These are phyloP conservation scores for Watsonalla binaria DNA, from an alignment of 2,888 invertebrate species.

Conservation along the genomic window DNA sequence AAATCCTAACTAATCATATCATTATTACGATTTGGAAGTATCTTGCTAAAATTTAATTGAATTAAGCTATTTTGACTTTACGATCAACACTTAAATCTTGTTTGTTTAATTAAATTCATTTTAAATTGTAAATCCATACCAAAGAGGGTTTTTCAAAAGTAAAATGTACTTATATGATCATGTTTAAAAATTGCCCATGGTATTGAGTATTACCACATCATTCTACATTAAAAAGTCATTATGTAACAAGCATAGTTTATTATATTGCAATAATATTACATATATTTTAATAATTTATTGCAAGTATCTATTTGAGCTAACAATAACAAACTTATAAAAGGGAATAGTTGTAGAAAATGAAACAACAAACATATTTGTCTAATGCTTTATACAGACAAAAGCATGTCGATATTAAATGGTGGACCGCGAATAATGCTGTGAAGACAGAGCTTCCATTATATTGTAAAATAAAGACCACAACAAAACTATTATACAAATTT, in stretches of 20 bases:
- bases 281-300: too few relatives aligned
- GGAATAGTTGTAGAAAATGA: constrained; percentile 28
- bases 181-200: too few relatives aligned
- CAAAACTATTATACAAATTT: constrained; percentile 69
- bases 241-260: constrained; percentile 2
- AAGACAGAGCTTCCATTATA: constrained; percentile 40
- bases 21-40: too few relatives aligned
- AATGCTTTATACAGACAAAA: constrained; percentile 57
- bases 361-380: constrained; percentile 39
- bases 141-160: too few relatives aligned
- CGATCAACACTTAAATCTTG: too few relatives aligned
- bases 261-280: constrained; percentile 1
- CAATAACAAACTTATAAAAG: constrained; percentile 4
- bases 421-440: constrained; percentile 40
- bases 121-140: too few relatives aligned
- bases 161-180: too few relatives aligned
- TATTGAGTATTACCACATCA: not conserved
- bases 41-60: too few relatives aligned
- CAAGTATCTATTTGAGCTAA: not conserved
- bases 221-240: constrained; percentile 1
- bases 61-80: too few relatives aligned
- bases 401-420: constrained; percentile 43
- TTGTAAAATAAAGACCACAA: constrained; percentile 56
- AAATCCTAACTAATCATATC: too few relatives aligned
- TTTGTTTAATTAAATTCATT: too few relatives aligned